Percentiles rank a stretch among this genome's conserved stretches.
phyloP scores from a whole-genome alignment of 2,888 invertebrate genomes.

The Ormyrus nitidulus region DNA sequence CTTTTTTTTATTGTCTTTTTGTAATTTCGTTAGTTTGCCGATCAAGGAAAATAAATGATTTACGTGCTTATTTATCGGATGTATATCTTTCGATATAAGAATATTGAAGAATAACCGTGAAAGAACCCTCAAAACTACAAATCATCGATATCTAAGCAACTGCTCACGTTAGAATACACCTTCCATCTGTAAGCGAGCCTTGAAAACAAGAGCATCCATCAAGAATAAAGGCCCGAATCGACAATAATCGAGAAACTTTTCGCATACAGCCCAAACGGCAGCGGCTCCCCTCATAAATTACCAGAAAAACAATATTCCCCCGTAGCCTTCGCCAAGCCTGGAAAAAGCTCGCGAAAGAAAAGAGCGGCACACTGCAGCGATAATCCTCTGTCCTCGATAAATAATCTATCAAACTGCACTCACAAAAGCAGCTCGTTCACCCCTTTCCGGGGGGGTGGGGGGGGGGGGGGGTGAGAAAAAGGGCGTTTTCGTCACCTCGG shows the following conservation, averaged over 20 bases:
- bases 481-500: slow-evolving; percentile 1
- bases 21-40: too few species aligned
- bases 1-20: too few species aligned
- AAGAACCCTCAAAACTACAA: too few species aligned
- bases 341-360: background rate
- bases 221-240: background rate
- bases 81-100: too few species aligned
- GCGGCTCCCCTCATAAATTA: slow-evolving; percentile 8
- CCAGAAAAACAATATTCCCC: slow-evolving; percentile 1
- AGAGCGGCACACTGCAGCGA: background rate
- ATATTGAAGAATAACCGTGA: too few species aligned
- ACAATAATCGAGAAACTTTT: slow-evolving; percentile 14
- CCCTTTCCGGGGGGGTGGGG: background rate
- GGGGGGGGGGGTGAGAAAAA: background rate
- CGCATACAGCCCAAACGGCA: background rate
- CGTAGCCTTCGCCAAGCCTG: background rate
- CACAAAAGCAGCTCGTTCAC: slow-evolving; percentile 10
- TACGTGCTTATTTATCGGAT: too few species aligned
- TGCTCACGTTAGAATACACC: too few species aligned
- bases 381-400: slow-evolving; percentile 5
- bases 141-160: too few species aligned
- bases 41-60: too few species aligned
- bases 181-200: background rate
- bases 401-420: slow-evolving; percentile 31
- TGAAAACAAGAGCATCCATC: background rate